Evolutionary conservation across 2,113 vertebrate species (phyloP).

Genomic region (Calyptommatus sinebrachiatus): DNA sequence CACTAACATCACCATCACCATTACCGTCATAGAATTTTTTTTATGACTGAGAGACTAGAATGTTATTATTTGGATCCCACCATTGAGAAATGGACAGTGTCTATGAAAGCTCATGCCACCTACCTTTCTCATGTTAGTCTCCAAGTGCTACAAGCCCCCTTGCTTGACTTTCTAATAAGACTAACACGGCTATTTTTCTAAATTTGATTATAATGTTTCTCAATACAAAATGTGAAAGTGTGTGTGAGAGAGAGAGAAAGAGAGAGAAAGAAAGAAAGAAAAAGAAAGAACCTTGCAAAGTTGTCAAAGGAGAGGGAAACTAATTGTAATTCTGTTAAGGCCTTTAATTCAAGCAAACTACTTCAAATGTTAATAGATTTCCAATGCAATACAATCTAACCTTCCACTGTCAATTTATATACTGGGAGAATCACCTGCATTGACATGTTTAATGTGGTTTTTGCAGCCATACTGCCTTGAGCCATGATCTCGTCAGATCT

Average conservation of each 20-base stretch:
- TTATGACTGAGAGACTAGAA: too few relatives aligned
- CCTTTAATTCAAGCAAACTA: slow-evolving; percentile 50
- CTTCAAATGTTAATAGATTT: slow-evolving; percentile 66
- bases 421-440: slow-evolving; percentile 43
- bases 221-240: slow-evolving; percentile 3
- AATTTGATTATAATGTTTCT: slow-evolving; percentile 40
- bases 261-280: background rate
- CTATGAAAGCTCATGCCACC: too few relatives aligned
- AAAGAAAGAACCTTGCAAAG: slow-evolving; percentile 33
- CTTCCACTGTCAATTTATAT: slow-evolving; percentile 44
- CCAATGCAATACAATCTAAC: slow-evolving; percentile 42
- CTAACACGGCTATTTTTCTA: too few relatives aligned
- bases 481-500: slow-evolving; percentile 41
- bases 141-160: too few relatives aligned
- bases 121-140: too few relatives aligned
- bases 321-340: slow-evolving; percentile 58
- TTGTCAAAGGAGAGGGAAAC: slow-evolving; percentile 42
- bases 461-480: slow-evolving; percentile 48
- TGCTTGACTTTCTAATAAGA: too few relatives aligned
- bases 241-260: background rate
- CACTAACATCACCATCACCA: too few relatives aligned
- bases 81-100: background rate
- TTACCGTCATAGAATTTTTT: too few relatives aligned
- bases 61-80: too few relatives aligned
- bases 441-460: slow-evolving; percentile 55